phyloP scores from a whole-genome alignment of 1,140 invertebrate genomes.

The Philotrypesis tridentata region DNA sequence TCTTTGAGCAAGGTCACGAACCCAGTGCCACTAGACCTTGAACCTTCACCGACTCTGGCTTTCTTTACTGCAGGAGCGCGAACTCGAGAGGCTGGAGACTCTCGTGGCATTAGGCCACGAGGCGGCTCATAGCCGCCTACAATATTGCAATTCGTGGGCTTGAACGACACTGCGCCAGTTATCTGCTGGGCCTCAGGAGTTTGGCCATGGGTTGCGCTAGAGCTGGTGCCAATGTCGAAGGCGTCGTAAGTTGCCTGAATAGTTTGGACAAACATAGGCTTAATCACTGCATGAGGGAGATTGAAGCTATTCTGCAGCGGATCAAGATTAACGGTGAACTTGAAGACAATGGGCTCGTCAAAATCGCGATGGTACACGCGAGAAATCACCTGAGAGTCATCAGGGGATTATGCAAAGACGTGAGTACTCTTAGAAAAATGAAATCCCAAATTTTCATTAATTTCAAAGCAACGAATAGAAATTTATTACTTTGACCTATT shows the following conservation, averaged over 20 bases:
- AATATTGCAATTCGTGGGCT: slow-evolving; percentile 62
- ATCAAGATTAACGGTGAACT: slow-evolving; percentile 66
- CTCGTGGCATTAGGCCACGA: slow-evolving; percentile 54
- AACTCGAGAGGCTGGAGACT: slow-evolving; percentile 62
- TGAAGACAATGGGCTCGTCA: slow-evolving; percentile 63
- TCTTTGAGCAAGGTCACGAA: not conserved
- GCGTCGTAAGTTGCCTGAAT: slow-evolving; percentile 52
- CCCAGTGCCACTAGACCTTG: not conserved
- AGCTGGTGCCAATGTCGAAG: slow-evolving; percentile 58
- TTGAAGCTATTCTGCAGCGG: slow-evolving; percentile 63
- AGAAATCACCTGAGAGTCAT: slow-evolving; percentile 64
- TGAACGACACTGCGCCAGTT: slow-evolving; percentile 60
- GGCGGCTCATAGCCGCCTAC: slow-evolving; percentile 58
- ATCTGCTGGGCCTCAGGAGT: slow-evolving; percentile 58
- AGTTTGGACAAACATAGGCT: slow-evolving; percentile 66
- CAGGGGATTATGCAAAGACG: slow-evolving; percentile 60
- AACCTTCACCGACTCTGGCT: not conserved
- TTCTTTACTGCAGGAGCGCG: slow-evolving; percentile 55
- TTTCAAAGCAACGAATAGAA: no score
- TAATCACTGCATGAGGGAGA: slow-evolving; percentile 61
- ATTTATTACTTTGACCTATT: no score
- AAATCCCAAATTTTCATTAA: no score
- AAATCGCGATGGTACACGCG: slow-evolving; percentile 67
- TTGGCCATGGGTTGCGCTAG: slow-evolving; percentile 28
- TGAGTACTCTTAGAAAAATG: slow-evolving; percentile 61